phyloP scores from a whole-genome alignment of 2,797 vertebrate genomes.

The Myotis findleyi region DNA sequence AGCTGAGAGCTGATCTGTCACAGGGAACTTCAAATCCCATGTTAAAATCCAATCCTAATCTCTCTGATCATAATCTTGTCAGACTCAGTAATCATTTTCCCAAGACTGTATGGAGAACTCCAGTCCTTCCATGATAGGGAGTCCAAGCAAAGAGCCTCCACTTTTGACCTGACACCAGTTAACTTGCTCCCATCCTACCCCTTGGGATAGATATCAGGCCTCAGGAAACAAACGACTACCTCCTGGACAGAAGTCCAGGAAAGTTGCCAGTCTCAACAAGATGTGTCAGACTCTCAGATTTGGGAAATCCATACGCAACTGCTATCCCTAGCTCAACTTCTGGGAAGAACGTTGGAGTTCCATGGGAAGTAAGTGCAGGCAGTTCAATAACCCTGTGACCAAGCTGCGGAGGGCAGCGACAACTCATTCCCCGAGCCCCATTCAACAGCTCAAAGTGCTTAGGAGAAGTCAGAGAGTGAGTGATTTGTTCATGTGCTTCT shows the following conservation, averaged over 20 bases:
- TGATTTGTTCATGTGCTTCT: slow-evolving; percentile 66
- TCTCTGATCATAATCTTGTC: slow-evolving; percentile 33
- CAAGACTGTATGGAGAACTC: slow-evolving; percentile 35
- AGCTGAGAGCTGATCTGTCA: neutral
- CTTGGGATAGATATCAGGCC: neutral
- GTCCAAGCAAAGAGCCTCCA: slow-evolving; percentile 44
- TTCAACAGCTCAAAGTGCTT: slow-evolving; percentile 75
- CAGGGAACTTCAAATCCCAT: slow-evolving; percentile 54
- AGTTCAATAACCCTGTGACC: slow-evolving; percentile 61
- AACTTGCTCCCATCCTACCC: slow-evolving; percentile 56
- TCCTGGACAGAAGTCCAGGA: slow-evolving; percentile 41
- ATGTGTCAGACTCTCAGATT: slow-evolving; percentile 38
- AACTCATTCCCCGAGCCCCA: slow-evolving; percentile 35
- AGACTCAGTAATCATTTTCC: slow-evolving; percentile 47
- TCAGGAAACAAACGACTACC: slow-evolving; percentile 46
- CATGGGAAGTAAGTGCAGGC: slow-evolving; percentile 54
- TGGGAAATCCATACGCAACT: slow-evolving; percentile 58
- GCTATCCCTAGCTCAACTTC: slow-evolving; percentile 33
- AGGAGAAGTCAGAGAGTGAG: slow-evolving; percentile 65
- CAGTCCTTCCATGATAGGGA: slow-evolving; percentile 18
- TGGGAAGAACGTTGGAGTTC: neutral
- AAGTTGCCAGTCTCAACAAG: slow-evolving; percentile 39
- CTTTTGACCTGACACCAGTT: slow-evolving; percentile 49
- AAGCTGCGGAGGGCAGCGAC: slow-evolving; percentile 52
- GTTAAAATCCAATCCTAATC: slow-evolving; percentile 57